Evolutionary conservation across 37 sponge, comb jelly and placozoan genomes (phyloP).

Genomic region (Aphrocallistes beatrix): DNA sequence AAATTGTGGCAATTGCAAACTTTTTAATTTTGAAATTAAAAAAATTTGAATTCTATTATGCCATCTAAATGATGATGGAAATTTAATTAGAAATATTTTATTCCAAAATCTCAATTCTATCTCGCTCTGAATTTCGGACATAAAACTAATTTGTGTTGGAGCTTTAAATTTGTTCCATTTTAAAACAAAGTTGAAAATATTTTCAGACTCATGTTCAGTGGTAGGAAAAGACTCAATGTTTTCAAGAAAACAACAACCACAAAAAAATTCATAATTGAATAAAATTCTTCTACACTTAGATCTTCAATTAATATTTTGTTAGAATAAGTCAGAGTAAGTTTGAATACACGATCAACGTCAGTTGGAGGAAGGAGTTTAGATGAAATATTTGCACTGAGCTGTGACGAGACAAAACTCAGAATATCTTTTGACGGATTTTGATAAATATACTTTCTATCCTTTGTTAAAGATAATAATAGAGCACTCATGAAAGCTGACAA

Average conservation of each 20-base stretch:
- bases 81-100: background rate
- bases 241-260: background rate
- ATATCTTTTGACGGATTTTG: background rate
- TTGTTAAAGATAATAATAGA: background rate
- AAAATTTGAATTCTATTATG: background rate
- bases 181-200: background rate
- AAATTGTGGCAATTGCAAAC: background rate
- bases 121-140: background rate
- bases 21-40: background rate
- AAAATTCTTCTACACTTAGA: background rate
- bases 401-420: background rate
- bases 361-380: background rate
- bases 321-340: background rate
- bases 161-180: background rate
- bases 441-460: background rate
- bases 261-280: background rate
- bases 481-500: background rate
- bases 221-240: background rate
- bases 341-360: background rate
- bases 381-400: background rate
- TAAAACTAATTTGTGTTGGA: background rate
- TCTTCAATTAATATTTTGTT: background rate
- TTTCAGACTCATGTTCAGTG: background rate
- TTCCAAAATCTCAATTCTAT: background rate
- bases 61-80: background rate